These are phyloP conservation scores for Silurus glanis DNA, from an alignment of 2,113 vertebrate genomes.

Conservation along the genomic window DNA sequence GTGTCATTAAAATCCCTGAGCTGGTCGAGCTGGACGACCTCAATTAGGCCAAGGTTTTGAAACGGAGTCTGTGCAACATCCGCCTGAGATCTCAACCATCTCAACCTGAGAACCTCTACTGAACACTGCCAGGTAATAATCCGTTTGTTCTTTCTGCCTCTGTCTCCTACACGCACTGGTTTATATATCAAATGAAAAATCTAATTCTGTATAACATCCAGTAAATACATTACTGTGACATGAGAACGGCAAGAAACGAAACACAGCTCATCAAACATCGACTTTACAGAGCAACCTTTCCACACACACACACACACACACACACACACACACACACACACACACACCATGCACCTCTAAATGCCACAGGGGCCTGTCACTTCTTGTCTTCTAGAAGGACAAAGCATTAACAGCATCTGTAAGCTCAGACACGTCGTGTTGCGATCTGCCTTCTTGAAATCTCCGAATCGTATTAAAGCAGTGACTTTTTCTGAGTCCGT, in stretches of 20 bases:
- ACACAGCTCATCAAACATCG: slow-evolving; percentile 33
- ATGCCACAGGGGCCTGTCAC: slow-evolving; percentile 38
- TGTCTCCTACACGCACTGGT: background rate
- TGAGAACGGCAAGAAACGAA: slow-evolving; percentile 22
- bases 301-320: slow-evolving; percentile 20
- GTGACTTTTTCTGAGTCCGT: background rate
- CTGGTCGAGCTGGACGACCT: slow-evolving; percentile 26
- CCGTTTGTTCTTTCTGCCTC: background rate
- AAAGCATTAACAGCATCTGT: slow-evolving; percentile 2
- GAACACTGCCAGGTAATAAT: background rate
- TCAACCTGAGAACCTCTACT: background rate
- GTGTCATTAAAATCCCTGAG: slow-evolving; percentile 43
- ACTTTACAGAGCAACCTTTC: slow-evolving; percentile 40
- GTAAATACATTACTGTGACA: background rate
- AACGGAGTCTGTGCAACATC: background rate
- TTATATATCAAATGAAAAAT: background rate
- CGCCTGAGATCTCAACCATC: background rate
- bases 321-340: background rate
- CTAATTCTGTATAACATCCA: background rate
- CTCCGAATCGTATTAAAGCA: background rate
- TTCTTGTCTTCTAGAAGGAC: slow-evolving; percentile 49
- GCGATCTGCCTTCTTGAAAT: background rate
- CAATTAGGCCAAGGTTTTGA: slow-evolving; percentile 42
- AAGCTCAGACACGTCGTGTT: background rate
- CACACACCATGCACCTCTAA: background rate